These are phyloP conservation scores for Palythoa grandiflora DNA, from an alignment of 92 coral and sea anemone species.

Conservation along the genomic window DNA sequence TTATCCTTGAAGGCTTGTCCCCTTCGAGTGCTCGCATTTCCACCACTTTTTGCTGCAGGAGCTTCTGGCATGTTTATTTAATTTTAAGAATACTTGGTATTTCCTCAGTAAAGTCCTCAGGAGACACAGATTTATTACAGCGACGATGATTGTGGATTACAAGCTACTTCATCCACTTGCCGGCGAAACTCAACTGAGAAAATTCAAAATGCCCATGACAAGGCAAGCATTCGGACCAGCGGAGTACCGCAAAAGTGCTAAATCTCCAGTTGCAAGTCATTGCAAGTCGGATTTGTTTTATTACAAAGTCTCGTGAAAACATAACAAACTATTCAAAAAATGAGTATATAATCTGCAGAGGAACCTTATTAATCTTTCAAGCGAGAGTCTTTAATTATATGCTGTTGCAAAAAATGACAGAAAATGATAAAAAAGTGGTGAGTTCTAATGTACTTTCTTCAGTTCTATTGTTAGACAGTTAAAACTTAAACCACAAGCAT, in stretches of 20 bases:
- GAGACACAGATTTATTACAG: neutral
- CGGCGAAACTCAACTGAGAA: neutral
- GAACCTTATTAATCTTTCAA: neutral
- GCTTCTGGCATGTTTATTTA: conserved; percentile 86
- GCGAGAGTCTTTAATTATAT: neutral
- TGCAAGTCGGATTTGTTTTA: neutral
- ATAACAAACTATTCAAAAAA: neutral
- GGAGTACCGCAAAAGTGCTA: neutral
- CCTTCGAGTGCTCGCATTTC: conserved; percentile 51
- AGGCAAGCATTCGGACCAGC: conserved; percentile 32
- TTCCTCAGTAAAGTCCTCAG: neutral
- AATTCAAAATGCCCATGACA: neutral
- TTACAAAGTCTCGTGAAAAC: neutral
- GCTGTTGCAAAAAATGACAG: conserved; percentile 28
- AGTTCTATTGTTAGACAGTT: too few relatives aligned
- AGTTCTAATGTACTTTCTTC: neutral
- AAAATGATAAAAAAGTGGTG: neutral
- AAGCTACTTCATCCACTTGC: neutral
- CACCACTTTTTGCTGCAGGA: conserved; percentile 53
- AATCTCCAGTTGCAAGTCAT: too few relatives aligned
- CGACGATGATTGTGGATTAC: conserved; percentile 24
- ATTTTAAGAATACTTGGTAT: neutral
- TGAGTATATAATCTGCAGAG: neutral
- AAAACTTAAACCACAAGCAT: too few relatives aligned
- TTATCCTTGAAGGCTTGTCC: conserved; percentile 93